Conservation (phyloP, 2,888 invertebrate species). For the Heliconius charithonia region DNA sequence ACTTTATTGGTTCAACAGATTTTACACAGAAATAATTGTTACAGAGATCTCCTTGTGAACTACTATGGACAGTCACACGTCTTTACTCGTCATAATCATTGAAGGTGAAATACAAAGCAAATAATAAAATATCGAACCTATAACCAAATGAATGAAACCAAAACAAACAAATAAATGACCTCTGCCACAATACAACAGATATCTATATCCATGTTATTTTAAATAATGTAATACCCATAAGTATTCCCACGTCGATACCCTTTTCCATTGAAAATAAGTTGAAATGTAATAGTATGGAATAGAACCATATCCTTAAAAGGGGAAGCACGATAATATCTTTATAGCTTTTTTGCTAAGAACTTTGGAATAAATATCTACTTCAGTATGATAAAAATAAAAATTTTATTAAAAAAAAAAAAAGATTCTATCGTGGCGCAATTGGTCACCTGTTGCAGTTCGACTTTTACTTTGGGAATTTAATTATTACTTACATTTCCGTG, state of each 20-base stretch:
- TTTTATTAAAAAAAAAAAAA: not conserved
- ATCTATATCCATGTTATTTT: constrained; percentile 3
- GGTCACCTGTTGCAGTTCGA: too few relatives aligned
- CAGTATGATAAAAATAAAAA: not conserved
- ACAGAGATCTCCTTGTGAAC: too few relatives aligned
- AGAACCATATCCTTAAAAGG: constrained; percentile 11
- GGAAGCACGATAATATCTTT: constrained; percentile 15
- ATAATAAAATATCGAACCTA: not conserved
- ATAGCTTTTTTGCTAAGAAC: constrained; percentile 8
- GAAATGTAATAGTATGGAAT: constrained; percentile 13
- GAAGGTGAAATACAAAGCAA: too few relatives aligned
- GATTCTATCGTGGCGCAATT: too few relatives aligned
- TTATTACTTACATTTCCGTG: too few relatives aligned
- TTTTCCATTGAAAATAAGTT: constrained; percentile 9
- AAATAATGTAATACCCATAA: constrained; percentile 5
- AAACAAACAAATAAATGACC: not conserved
- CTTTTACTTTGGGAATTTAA: too few relatives aligned
- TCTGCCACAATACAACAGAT: too few relatives aligned
- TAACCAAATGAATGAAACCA: too few relatives aligned
- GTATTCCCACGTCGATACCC: constrained; percentile 7
- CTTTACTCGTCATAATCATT: too few relatives aligned
- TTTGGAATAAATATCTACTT: constrained; percentile 4
- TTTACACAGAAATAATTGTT: too few relatives aligned
- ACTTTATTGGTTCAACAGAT: too few relatives aligned
- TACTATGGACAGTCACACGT: too few relatives aligned